Base-by-base conservation (phyloP, 2,888 invertebrate genomes). In the Dorcus hopei region DNA sequence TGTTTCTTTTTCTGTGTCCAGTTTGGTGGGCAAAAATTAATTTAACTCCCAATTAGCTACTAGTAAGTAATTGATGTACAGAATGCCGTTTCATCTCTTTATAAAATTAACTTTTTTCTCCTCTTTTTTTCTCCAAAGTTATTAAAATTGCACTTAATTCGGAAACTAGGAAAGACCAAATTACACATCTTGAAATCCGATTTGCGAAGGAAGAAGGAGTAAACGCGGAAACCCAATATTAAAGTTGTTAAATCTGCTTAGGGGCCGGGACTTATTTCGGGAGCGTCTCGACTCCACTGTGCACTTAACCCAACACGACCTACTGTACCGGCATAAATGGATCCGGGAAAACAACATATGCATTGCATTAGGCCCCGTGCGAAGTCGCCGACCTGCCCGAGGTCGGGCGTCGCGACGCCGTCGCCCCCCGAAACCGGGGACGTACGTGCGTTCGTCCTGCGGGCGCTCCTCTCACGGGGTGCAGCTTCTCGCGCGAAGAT, bases 341-440 rank as follows among this genome's bases (percentile, higher is more conserved):
- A 74, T 75, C 70, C 74, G 72, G 74, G 76, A 75, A 74, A 75
- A 74, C 74, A 75, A 75, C 76, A 76, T 74, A 75, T 76, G 75
- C 74, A 71, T 74, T 74, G 73, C 74, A 76, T 76, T 74, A 75
- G 70, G 59, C 54, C 19, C 43, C 38, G 57, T 50, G 39, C 56
- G 49, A 43, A 11, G 45, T 23, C 38, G 47, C 9, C 23, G 7
- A 47, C 33, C 40, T 19, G 19, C 11, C 42, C 41, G 26, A 43
- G 23, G 23, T 45, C 45, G 45, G 16, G 9, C 23, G 19, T 11
- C 16, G 16, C 9, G 45, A 5, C 42, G 42, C 11, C 42, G 9
- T 1, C 14, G 11, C 11, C 11, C 14, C 11, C 42, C 42, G 42
- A 7, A 11, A 8, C 7, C 9, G n/a, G 23, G 45, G 16, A 45